Evolutionary conservation across 2,888 invertebrate genomes (phyloP).

Genomic region (Deroplatys truncata): DNA sequence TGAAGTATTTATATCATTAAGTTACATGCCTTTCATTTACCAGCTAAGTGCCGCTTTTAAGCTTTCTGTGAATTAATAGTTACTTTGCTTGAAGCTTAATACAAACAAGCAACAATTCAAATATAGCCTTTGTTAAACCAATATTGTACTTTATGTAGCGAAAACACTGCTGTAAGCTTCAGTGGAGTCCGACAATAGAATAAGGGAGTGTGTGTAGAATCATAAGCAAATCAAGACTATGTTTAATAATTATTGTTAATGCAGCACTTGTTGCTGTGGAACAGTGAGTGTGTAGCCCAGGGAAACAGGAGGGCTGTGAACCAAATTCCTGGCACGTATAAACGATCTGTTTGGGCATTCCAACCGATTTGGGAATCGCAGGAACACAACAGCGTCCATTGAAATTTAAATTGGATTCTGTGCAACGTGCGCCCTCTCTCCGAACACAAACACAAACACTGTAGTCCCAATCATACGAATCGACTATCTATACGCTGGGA

Average conservation of each 20-base stretch:
- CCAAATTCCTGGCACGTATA: slow-evolving; percentile 22
- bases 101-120: no score
- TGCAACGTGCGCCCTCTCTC: neutral
- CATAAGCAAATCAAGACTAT: neutral
- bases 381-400: slow-evolving; percentile 24
- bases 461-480: neutral
- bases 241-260: neutral
- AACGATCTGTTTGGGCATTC: slow-evolving; percentile 27
- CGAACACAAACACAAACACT: neutral
- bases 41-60: no score
- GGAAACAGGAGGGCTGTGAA: neutral
- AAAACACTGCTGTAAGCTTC: neutral
- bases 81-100: neutral
- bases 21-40: no score
- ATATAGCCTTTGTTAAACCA: neutral
- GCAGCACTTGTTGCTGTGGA: neutral
- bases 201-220: neutral
- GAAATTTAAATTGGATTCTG: slow-evolving; percentile 28
- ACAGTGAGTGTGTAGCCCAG: neutral
- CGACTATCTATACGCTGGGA: neutral
- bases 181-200: neutral
- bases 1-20: no score
- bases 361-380: slow-evolving; percentile 27
- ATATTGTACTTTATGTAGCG: neutral
- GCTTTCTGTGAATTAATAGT: no score